These are phyloP conservation scores for Drosophila neutralis DNA, from an alignment of 2,888 invertebrate genomes.

Conservation along the genomic window DNA sequence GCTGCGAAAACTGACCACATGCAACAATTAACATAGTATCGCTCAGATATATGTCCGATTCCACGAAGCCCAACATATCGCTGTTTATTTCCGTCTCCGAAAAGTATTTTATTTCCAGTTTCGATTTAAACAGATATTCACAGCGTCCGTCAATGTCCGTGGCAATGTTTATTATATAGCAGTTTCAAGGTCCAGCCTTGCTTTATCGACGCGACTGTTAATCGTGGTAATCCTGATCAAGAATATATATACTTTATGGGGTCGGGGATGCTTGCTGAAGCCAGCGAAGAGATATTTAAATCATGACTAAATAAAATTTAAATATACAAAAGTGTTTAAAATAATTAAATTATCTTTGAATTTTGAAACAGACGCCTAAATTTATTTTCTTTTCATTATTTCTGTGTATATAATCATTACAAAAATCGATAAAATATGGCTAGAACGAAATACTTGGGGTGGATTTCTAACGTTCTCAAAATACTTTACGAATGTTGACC, in stretches of 20 bases:
- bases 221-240: not conserved
- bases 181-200: no score
- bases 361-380: not conserved
- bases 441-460: not conserved
- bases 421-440: not conserved
- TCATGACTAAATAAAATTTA: not conserved
- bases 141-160: not conserved
- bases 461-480: not conserved
- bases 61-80: not conserved
- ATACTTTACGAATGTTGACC: not conserved
- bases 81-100: not conserved
- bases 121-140: no score
- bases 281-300: not conserved
- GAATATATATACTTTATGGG: not conserved
- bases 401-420: not conserved
- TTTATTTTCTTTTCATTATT: not conserved
- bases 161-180: no score
- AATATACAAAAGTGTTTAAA: not conserved
- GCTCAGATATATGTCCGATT: not conserved
- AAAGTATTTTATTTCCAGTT: not conserved
- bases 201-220: not conserved
- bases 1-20: constrained; percentile 25
- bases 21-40: constrained; percentile 1
- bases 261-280: not conserved
- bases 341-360: not conserved